Conservation (phyloP, 2,797 vertebrate species). For the Alca torda region DNA sequence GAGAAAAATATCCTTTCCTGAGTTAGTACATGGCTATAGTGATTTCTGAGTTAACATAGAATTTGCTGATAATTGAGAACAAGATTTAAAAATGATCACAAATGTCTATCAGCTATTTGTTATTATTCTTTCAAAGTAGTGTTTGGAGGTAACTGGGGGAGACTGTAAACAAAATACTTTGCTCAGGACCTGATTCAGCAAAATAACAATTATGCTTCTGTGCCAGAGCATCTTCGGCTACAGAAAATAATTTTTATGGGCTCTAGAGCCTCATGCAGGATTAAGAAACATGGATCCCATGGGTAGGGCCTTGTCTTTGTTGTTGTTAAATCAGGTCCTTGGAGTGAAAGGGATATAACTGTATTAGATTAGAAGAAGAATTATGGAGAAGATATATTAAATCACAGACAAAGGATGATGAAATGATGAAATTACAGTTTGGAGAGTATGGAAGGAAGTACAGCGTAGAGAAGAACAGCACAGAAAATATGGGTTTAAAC, state of each 20-base stretch:
- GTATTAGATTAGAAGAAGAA: conserved; percentile 45
- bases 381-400: conserved; percentile 42
- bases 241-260: conserved; percentile 36
- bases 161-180: conserved; percentile 5
- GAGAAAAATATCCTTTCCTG: not conserved
- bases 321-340: conserved; percentile 39
- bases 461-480: conserved; percentile 63
- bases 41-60: not conserved
- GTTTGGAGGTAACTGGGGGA: not conserved
- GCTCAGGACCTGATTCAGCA: conserved; percentile 9
- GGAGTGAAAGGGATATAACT: conserved; percentile 31
- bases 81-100: not conserved
- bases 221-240: not conserved
- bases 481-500: conserved; percentile 61
- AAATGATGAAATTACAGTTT: conserved; percentile 61
- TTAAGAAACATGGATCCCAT: conserved; percentile 13
- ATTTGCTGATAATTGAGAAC: not conserved
- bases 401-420: conserved; percentile 61
- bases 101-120: not conserved
- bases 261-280: conserved; percentile 1
- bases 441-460: conserved; percentile 65
- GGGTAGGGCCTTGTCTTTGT: conserved; percentile 8
- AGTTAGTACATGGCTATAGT: not conserved
- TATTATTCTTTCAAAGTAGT: not conserved
- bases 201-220: conserved; percentile 33